Percentiles rank a stretch among this genome's conserved stretches.
phyloP scores from a whole-genome alignment of 2,888 invertebrate genomes.

The Ennomos quercinarius region DNA sequence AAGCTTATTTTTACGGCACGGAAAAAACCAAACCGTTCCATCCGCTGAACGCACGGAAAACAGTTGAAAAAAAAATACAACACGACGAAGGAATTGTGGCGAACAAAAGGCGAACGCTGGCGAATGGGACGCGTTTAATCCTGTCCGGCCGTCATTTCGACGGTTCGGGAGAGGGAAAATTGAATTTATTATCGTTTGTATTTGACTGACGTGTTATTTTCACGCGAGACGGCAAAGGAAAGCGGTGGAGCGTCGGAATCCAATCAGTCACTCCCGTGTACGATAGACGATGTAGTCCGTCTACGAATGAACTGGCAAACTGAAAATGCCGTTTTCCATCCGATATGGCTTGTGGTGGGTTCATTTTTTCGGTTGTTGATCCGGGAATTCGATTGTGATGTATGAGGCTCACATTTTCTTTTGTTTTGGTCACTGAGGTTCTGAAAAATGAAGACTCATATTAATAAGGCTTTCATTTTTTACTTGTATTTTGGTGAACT shows the following conservation, averaged over 20 bases:
- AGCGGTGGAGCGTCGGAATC: constrained; percentile 63
- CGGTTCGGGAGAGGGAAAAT: constrained; percentile 74
- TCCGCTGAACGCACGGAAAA: constrained; percentile 53
- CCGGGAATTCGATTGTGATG: constrained; percentile 35
- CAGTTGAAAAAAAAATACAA: constrained; percentile 55
- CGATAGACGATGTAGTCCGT: constrained; percentile 59
- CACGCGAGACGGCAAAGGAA: constrained; percentile 73
- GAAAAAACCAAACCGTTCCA: constrained; percentile 46
- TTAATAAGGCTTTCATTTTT: no score
- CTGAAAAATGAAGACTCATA: not conserved
- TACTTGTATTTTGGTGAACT: no score
- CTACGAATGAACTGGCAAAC: constrained; percentile 61
- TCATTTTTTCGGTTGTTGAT: constrained; percentile 37
- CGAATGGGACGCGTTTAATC: constrained; percentile 80
- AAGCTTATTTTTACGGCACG: constrained; percentile 50
- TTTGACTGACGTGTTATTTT: constrained; percentile 85
- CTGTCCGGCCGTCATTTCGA: constrained; percentile 77
- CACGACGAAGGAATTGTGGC: constrained; percentile 65
- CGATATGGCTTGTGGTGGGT: constrained; percentile 34
- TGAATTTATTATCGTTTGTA: constrained; percentile 84
- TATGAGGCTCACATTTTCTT: constrained; percentile 31
- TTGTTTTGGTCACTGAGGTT: constrained; percentile 7
- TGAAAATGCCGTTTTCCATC: constrained; percentile 69
- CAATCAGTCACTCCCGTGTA: constrained; percentile 78
- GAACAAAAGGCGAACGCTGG: constrained; percentile 81